Evolutionary conservation across 2,888 invertebrate species (phyloP), one percentile per base, ranked within the genome.

Genomic region (Abrostola triplasia): DNA sequence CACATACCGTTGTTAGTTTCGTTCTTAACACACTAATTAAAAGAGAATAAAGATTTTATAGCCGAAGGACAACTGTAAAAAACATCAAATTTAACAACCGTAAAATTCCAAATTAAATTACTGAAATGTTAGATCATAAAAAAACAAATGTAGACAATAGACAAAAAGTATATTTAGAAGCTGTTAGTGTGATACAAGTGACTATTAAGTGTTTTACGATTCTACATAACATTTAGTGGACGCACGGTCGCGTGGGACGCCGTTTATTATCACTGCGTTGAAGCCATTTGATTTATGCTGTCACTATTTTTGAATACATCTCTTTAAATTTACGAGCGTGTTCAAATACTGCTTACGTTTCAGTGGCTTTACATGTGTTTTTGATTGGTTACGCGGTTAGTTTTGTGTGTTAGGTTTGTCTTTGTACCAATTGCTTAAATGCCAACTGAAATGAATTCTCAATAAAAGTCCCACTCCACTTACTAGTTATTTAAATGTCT

Each of bases 191-290:
- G 57, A 68, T 77, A 84, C 80, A 82, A 83, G 77, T 69, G 75
- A 70, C 77, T 81, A 87, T 86, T 86, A 81, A 79, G 73, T 78
- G 76, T 82, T 85, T 86, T 85, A 86, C 81, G 76, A 77, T 76
- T 66, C 65, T 66, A 77, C 72, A 76, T 77, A 79, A 79, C 72
- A 77, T 84, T 81, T 80, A 78, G 81, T 80, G 79, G 79, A 85
- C 81, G 80, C 64, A 78, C 71, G 63, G 65, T 13, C 36, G 71
- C 73, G 73, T 79, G 76, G 79, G 78, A 73, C 59, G 77, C 12
- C 64, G 67, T 80, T 77, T 81, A 81, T 80, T 79, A 83, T 83
- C 77, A 80, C 76, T 74, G 62, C 76, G 81, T 80, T 81, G 81
- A 82, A 80, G 76, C 73, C 69, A 66, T 66, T 59, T 82, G 81